Conservation (phyloP, 1,140 invertebrate species). For the Dendroctonus valens region DNA sequence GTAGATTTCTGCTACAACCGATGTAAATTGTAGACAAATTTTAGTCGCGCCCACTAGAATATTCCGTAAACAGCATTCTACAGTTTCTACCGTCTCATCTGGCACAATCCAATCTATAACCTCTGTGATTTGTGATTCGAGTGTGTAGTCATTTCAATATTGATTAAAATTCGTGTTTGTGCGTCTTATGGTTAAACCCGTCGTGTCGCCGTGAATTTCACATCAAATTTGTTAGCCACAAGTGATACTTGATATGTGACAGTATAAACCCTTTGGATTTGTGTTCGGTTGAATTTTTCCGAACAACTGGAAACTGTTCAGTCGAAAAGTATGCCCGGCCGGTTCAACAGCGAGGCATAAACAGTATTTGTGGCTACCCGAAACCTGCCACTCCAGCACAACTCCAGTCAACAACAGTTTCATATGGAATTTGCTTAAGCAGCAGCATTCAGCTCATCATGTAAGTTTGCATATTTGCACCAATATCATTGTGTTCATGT, state of each 20-base stretch:
- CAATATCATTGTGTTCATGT: slow-evolving; percentile 2
- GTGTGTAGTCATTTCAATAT: slow-evolving; percentile 18
- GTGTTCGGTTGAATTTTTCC: background rate
- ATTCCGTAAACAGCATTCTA: too few relatives aligned
- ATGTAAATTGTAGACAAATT: too few relatives aligned
- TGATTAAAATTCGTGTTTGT: slow-evolving; percentile 28
- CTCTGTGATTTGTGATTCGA: background rate
- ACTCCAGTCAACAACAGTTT: slow-evolving; percentile 15
- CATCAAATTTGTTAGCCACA: background rate
- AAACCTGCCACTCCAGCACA: slow-evolving; percentile 14
- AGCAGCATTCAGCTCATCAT: slow-evolving; percentile 15
- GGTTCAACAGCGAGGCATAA: background rate
- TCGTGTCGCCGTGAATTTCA: background rate
- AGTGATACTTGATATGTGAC: slow-evolving; percentile 1
- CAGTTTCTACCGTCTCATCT: too few relatives aligned
- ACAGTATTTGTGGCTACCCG: background rate
- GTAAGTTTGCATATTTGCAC: slow-evolving; percentile 13
- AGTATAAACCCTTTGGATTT: background rate
- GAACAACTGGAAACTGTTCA: background rate
- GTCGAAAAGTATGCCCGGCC: background rate
- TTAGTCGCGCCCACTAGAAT: too few relatives aligned
- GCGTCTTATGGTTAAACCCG: slow-evolving; percentile 6
- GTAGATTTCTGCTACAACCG: too few relatives aligned
- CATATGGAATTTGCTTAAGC: slow-evolving; percentile 26
- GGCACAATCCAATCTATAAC: too few relatives aligned